Evolutionary conservation across 2,113 vertebrate species (phyloP).

Genomic region (Chaenocephalus aceratus): DNA sequence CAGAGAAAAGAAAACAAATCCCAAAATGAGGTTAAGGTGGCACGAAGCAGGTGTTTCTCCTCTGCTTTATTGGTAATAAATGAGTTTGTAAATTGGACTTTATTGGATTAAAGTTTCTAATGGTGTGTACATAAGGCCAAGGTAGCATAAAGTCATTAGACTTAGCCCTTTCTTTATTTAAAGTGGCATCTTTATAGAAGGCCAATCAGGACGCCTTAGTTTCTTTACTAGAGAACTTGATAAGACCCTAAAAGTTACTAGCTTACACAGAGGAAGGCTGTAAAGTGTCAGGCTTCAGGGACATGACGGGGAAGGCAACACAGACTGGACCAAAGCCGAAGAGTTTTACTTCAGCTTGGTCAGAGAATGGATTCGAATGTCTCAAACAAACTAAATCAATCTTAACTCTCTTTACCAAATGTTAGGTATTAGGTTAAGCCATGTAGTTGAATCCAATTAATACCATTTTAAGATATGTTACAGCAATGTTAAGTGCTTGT

Average conservation of each 20-base stretch:
- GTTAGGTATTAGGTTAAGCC: neutral
- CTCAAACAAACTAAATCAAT: neutral
- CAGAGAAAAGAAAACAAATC: constrained; percentile 60
- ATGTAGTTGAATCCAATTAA: neutral
- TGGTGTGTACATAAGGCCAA: constrained; percentile 71
- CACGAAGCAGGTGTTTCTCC: constrained; percentile 76
- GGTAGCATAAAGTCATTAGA: constrained; percentile 43
- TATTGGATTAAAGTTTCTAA: constrained; percentile 77
- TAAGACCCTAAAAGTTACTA: constrained; percentile 58
- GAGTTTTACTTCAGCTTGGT: neutral
- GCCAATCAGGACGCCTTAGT: constrained; percentile 46
- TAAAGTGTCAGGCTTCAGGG: constrained; percentile 1
- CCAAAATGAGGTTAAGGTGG: constrained; percentile 69
- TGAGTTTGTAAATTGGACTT: constrained; percentile 82
- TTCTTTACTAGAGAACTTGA: constrained; percentile 55
- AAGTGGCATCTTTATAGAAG: constrained; percentile 61
- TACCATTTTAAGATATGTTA: neutral
- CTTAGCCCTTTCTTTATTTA: constrained; percentile 43
- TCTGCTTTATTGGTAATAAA: constrained; percentile 82
- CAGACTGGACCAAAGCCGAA: neutral
- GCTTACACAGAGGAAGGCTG: constrained; percentile 35
- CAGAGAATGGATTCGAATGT: neutral
- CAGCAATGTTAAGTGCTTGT: neutral
- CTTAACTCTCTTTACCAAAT: neutral
- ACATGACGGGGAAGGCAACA: neutral